phyloP scores from a whole-genome alignment of 35 echinoderm and acorn worm species.

The Ophioderma brevispina region DNA sequence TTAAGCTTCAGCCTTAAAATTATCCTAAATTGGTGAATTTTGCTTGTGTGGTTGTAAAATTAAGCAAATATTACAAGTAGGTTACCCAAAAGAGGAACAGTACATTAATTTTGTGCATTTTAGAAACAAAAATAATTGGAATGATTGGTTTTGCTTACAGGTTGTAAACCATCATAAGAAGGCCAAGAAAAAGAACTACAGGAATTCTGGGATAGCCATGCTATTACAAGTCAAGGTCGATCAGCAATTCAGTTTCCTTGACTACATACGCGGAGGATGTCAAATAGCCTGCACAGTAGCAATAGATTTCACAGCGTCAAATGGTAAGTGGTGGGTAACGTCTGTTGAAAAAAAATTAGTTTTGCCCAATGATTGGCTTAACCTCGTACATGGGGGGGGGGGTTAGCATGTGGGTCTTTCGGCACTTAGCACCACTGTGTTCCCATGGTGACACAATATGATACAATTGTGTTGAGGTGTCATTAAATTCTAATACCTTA shows the following conservation, averaged over 20 bases:
- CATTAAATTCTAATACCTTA: too few relatives aligned
- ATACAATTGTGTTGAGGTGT: too few relatives aligned
- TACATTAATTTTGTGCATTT: too few relatives aligned
- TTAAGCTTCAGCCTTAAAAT: too few relatives aligned
- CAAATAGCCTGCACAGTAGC: slow-evolving; percentile 83
- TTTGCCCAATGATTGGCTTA: too few relatives aligned
- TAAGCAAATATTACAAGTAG: too few relatives aligned
- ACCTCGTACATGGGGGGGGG: neutral
- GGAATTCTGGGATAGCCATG: slow-evolving; percentile 75
- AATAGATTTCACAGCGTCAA: slow-evolving; percentile 93
- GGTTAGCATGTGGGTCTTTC: neutral
- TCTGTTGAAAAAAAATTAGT: neutral
- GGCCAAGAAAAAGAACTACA: slow-evolving; percentile 71
- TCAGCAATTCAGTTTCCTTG: slow-evolving; percentile 69
- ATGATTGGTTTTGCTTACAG: slow-evolving; percentile 37
- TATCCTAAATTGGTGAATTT: too few relatives aligned
- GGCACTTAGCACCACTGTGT: too few relatives aligned
- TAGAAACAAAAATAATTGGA: too few relatives aligned
- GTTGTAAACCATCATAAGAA: slow-evolving; percentile 81
- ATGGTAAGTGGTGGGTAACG: slow-evolving; percentile 60
- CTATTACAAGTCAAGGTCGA: slow-evolving; percentile 51
- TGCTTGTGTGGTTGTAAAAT: too few relatives aligned
- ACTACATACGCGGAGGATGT: slow-evolving; percentile 87
- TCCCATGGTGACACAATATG: too few relatives aligned
- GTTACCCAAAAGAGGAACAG: too few relatives aligned